Conservation (phyloP, 2,113 vertebrate genomes). For the Synchiropus splendidus region DNA sequence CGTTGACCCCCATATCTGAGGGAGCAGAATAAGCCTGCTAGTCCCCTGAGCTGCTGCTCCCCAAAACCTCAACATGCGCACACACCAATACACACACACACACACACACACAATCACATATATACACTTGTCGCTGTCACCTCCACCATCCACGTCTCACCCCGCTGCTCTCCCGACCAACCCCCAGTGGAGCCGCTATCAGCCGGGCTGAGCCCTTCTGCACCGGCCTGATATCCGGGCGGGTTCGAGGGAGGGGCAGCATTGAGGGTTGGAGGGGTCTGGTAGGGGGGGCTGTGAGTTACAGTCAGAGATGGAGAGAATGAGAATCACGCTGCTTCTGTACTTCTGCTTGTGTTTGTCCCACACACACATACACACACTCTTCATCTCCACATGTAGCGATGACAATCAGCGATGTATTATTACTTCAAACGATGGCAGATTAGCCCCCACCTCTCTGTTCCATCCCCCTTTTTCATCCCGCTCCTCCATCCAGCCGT, state of each 20-base stretch:
- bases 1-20: slow-evolving; percentile 56
- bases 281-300: slow-evolving; percentile 51
- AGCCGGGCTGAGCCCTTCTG: slow-evolving; percentile 61
- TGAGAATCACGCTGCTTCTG: slow-evolving; percentile 31
- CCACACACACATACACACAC: slow-evolving; percentile 14
- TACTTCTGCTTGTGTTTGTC: slow-evolving; percentile 37
- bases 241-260: slow-evolving; percentile 50
- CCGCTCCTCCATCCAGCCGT: not conserved
- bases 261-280: slow-evolving; percentile 29
- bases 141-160: slow-evolving; percentile 37
- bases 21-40: slow-evolving; percentile 50
- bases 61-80: slow-evolving; percentile 12
- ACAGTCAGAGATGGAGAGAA: slow-evolving; percentile 44
- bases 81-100: slow-evolving; percentile 8
- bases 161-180: slow-evolving; percentile 39
- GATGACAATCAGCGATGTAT: slow-evolving; percentile 62
- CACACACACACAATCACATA: slow-evolving; percentile 2
- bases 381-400: slow-evolving; percentile 30
- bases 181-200: slow-evolving; percentile 63
- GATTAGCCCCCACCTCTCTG: slow-evolving; percentile 46
- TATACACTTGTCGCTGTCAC: slow-evolving; percentile 2
- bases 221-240: slow-evolving; percentile 61
- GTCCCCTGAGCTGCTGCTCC: slow-evolving; percentile 41
- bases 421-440: slow-evolving; percentile 61
- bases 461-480: slow-evolving; percentile 36